Conservation (phyloP, 2,888 invertebrate species). For the Gasteruption jaculator region DNA sequence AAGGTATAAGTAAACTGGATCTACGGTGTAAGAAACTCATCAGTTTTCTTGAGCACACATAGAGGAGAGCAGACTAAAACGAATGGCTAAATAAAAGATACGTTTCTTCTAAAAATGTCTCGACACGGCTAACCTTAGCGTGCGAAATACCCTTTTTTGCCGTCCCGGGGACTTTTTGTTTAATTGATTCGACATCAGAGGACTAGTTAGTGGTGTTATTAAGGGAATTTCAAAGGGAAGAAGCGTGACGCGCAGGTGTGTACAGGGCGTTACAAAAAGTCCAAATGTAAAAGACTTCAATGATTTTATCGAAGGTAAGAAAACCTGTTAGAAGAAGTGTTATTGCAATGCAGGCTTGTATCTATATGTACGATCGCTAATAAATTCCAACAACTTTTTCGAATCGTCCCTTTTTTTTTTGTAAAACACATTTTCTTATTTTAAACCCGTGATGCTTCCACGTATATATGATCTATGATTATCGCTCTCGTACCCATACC, state of each 20-base stretch:
- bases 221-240: constrained; percentile 24
- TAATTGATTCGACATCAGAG: constrained; percentile 19
- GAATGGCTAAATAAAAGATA: too few relatives aligned
- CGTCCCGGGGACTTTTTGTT: too few relatives aligned
- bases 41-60: too few relatives aligned
- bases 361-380: constrained; percentile 44
- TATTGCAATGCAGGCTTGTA: constrained; percentile 41
- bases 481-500: too few relatives aligned
- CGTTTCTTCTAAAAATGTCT: too few relatives aligned
- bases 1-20: too few relatives aligned
- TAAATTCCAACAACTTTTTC: constrained; percentile 40
- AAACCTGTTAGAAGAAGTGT: constrained; percentile 47
- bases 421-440: too few relatives aligned
- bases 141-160: too few relatives aligned
- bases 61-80: too few relatives aligned
- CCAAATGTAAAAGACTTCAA: constrained; percentile 35
- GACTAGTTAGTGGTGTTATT: constrained; percentile 30
- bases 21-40: too few relatives aligned
- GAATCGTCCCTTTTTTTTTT: constrained; percentile 27
- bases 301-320: constrained; percentile 42
- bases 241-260: constrained; percentile 26
- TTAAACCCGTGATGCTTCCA: too few relatives aligned
- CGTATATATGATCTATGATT: constrained; percentile 25
- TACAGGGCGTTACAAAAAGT: constrained; percentile 38
- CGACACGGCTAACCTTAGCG: too few relatives aligned